These are phyloP conservation scores for Rotaria sp. DNA, from an alignment of 2,888 invertebrate species.

Conservation along the genomic window DNA sequence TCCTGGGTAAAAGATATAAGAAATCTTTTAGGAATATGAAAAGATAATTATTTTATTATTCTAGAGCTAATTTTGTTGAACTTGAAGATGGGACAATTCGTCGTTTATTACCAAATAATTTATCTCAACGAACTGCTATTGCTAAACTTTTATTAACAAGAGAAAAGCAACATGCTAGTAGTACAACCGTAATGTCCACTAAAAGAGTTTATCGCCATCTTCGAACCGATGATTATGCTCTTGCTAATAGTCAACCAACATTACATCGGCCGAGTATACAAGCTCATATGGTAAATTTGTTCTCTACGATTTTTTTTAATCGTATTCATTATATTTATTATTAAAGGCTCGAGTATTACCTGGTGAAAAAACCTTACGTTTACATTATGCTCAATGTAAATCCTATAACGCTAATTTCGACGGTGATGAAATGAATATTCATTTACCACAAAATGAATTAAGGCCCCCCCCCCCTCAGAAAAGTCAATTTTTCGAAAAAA, in stretches of 20 bases:
- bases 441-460: slow-evolving; percentile 87
- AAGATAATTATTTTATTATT: slow-evolving; percentile 51
- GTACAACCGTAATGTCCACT: slow-evolving; percentile 7
- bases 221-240: slow-evolving; percentile 77
- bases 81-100: slow-evolving; percentile 69
- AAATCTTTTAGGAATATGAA: slow-evolving; percentile 44
- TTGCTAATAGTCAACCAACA: slow-evolving; percentile 95
- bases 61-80: slow-evolving; percentile 68
- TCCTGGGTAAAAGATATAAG: slow-evolving; percentile 64
- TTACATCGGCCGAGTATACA: slow-evolving; percentile 95
- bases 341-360: slow-evolving; percentile 71
- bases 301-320: neutral
- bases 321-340: neutral
- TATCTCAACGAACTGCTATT: slow-evolving; percentile 67
- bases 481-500: no score
- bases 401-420: slow-evolving; percentile 99
- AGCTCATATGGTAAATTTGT: slow-evolving; percentile 66
- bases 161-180: slow-evolving; percentile 59
- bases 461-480: slow-evolving; percentile 56
- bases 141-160: slow-evolving; percentile 65
- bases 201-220: slow-evolving; percentile 73
- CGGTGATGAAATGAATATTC: slow-evolving; percentile 99
- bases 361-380: slow-evolving; percentile 81
- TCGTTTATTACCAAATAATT: slow-evolving; percentile 63
- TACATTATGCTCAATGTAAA: slow-evolving; percentile 97